Base-by-base conservation (phyloP, 2,113 vertebrate species). In the Turdus rufiventris region DNA sequence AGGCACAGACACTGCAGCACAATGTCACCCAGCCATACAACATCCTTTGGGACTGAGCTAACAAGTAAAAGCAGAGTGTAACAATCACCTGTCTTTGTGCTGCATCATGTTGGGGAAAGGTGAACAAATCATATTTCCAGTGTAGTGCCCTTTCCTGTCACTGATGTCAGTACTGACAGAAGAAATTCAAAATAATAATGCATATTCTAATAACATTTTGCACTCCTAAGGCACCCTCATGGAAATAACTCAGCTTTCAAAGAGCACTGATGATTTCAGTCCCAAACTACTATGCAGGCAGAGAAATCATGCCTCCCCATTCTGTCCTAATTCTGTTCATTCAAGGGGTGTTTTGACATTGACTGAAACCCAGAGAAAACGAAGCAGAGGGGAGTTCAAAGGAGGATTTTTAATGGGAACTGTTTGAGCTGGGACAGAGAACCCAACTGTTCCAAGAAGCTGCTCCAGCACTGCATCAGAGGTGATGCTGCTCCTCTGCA, bases 171-270 rank as follows among this genome's bases (percentile, higher is more conserved):
- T 7, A 68, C 42, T 90, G 88, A 68, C 89, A 86, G 93, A 90
- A 6, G 36, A 91, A 91, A 96, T 90, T 92, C 93, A 94, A 95
- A 94, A 84, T 91, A 93, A 90, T 94, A 95, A 96, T 91, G 88
- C 73, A 80, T 91, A 95, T 96, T 94, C 93, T 96, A 96, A 95
- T 93, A 97, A 85, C 72, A 60, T 51, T 90, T 93, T 88, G 88
- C 73, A 90, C 72, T 95, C 88, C 87, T 88, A 90, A 80, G 90
- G 72, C 82, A 86, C n/a, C 68, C 88, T 82, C 68, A 47, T 42
- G 65, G 71, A 90, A 94, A 91, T 76, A 96, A 80, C 51, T 83
- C 56, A 2, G 82, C 82, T 90, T 95, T 92, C 85, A 92, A 96
- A 96, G 56, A 90, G 56, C 63, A 8, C 53, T 5, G 13, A 81